Evolutionary conservation across 2,888 invertebrate genomes (phyloP), one percentile per base, ranked within the genome.

Genomic region (Lypha dubia): DNA sequence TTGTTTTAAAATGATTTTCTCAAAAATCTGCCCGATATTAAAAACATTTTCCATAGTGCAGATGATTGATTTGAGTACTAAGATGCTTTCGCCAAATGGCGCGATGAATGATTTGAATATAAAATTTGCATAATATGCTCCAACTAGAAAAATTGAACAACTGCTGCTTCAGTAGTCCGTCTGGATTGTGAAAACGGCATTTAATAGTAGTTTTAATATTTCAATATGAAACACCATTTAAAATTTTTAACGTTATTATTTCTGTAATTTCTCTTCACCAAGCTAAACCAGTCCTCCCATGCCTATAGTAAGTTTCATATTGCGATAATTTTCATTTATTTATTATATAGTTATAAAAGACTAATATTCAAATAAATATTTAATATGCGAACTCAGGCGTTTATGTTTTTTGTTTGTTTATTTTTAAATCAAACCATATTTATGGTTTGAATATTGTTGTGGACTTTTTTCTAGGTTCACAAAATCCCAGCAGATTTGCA

Each of bases 331-430:
- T 70, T 9, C 49, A 44, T 44, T 44, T 44, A 44, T 44, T 44
- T n/a, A 5, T 5, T 8, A 6, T 35, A 35, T n/a, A 49, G 13
- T 56, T 74, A 38, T 15, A n/a, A 35, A 35, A 17, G 11, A n/a
- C 20, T 24, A 49, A 17, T 68, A 49, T 22, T 17, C 17, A 49
- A 49, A 49, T 63, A 32, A 67, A 68, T 77, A 70, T 74, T 79
- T 83, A 56, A 79, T 84, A 60, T 75, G 75, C 49, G 44, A 65
- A 83, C 35, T 44, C 9, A 58, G 35, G 15, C 63, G 63, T 70
- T 70, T 83, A 35, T 41, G 41, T 15, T 41, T 35, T 28, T 51
- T 46, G 11, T 58, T 53, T 49, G 13, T 77, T 71, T 51, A 35
- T 58, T 46, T 62, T 73, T 67, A 44, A 58, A 38, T 38, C 15